A percentile compares a stretch with the other conserved stretches of the same genome.
These are phyloP conservation scores for Geopemphigus sp. DNA, from an alignment of 1,140 invertebrate species.

Conservation along the genomic window DNA sequence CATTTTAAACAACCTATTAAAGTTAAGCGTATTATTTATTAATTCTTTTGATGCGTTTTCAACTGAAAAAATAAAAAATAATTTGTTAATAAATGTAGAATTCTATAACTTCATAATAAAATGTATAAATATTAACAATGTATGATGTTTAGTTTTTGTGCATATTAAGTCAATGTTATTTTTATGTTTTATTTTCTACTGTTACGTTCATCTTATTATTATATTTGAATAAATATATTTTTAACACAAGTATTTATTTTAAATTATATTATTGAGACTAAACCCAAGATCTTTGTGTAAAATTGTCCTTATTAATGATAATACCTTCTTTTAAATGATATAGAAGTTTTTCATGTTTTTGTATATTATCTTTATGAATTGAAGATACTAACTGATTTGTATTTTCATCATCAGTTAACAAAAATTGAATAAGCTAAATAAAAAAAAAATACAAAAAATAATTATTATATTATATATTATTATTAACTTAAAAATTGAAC, in stretches of 20 bases:
- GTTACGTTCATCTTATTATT: too few species aligned
- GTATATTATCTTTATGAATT: conserved; percentile 6
- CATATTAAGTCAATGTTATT: too few species aligned
- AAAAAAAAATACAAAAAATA: not conserved
- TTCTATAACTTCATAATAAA: not conserved
- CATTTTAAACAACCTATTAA: conserved; percentile 17
- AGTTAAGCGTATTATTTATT: conserved; percentile 22
- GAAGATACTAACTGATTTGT: conserved; percentile 24
- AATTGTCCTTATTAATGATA: not conserved
- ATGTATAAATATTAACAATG: too few species aligned
- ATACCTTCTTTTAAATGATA: conserved; percentile 35
- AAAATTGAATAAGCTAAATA: conserved; percentile 26
- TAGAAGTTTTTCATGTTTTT: conserved; percentile 11
- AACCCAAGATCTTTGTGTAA: too few species aligned
- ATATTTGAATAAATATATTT: too few species aligned
- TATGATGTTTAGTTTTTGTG: too few species aligned
- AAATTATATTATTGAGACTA: too few species aligned
- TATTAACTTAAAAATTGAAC: too few species aligned
- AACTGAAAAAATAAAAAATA: conserved; percentile 19
- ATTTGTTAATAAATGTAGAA: not conserved
- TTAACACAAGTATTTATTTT: too few species aligned
- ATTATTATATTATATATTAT: not conserved
- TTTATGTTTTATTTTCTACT: too few species aligned
- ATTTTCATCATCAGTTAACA: conserved; percentile 24
- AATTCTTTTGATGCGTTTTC: conserved; percentile 31